Base-by-base conservation (phyloP, 2,797 vertebrate genomes). In the Enteromius treurensis region DNA sequence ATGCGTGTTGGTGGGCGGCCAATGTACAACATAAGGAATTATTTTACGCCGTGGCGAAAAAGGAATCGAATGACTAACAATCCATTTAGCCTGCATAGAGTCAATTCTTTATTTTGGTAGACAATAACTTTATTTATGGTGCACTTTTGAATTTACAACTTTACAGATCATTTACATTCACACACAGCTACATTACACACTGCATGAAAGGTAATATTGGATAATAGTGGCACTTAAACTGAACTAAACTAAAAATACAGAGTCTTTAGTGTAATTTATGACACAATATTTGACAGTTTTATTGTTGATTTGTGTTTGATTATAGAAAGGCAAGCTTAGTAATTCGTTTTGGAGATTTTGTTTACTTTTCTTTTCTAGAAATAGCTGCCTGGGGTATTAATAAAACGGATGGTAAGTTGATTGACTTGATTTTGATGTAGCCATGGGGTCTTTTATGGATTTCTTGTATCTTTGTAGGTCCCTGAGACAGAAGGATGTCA, bases 281-380 rank as follows among this genome's bases (percentile, higher is more conserved):
- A n/a, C 11, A 42, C 21, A 6, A n/a, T 14, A 21, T 68, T 68
- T n/a, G 19, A 13, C 34, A n/a, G 19, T 67, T 67, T 67, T 40
- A 67, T 67, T 67, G 64, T 67, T 62, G 58, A 62, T 26, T 62
- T 29, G 26, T 32, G 6, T 64, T 42, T 68, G 37, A 42, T 68
- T 42, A 13, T 68, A 68, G 65, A 68, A 40, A 68, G 0, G 2
- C 32, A 68, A 68, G 65, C 34, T 40, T 68, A 11, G 34, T n/a
- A n/a, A 40, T 6, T 68, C 13, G 19, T 42, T 42, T 68, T 23
- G 37, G 34, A 69, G 21, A 42, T 69, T 45, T 23, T 3, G 21
- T 69, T 69, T 29, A 32, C 51, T 73, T 32, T 26, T 49, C 45
- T 73, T 32, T 51, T 19, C 17, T 73, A 51, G 26, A 51, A 51